Base-by-base conservation (phyloP, 2,113 vertebrate genomes). In the Trematomus loennbergii region DNA sequence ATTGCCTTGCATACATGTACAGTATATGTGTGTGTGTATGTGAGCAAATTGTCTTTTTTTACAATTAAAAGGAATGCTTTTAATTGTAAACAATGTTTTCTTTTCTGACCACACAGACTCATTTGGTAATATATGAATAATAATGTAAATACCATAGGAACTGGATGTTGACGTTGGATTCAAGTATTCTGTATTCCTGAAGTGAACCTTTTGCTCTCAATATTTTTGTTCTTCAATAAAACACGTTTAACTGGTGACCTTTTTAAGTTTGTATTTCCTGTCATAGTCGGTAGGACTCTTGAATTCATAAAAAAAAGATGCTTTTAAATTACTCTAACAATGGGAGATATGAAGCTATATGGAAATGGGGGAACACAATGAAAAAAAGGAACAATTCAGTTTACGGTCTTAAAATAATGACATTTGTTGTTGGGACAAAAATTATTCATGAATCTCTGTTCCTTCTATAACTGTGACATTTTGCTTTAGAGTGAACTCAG, bases 211-310 rank as follows among this genome's bases (percentile, higher is more conserved):
- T 82, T 57, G 16, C 29, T 53, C 67, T 61, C 33, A 29, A 58
- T 45, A 13, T 72, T 33, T 58, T 22, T 53, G 10, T 33, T 58
- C 9, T 78, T 36, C 45, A 20, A 49, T 36, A 71, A 64, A 75
- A 64, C 70, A 65, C 36, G 46, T 9, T 22, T 46, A 78, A 71
- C 43, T 4, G 11, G 15, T 84, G 69, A 84, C 54, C 77, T 84
- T 87, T 75, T 58, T 18, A 58, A 46, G 55, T 81, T 78, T 78
- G n/a, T 57, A 40, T 68, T 18, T 20, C 20, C 64, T 45, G 68
- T 64, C 62, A 58, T 53, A 58, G 59, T 17, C 64, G 48, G 64
- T 84, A 20, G 13, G 17, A 40, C 16, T 60, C 72, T 12, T 68
- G 45, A 46, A 79, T 54, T 66, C 60, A 67, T 57, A 40, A 40